Evolutionary conservation across 2,888 invertebrate genomes (phyloP).

Genomic region (Uropetala carovei): DNA sequence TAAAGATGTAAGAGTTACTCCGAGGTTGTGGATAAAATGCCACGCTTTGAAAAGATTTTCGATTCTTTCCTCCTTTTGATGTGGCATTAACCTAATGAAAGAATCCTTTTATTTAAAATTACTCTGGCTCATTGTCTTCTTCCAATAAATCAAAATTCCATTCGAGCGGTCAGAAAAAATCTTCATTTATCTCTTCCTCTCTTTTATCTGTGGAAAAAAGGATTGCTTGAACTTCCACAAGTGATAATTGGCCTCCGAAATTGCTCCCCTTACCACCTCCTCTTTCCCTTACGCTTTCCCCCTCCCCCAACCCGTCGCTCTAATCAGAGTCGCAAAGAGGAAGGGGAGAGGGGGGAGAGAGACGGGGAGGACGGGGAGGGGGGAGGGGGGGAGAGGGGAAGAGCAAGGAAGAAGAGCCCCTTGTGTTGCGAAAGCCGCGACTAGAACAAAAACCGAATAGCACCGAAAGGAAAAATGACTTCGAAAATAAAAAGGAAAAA

Average conservation of each 20-base stretch:
- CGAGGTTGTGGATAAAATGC: neutral
- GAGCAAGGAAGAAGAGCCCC: neutral
- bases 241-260: constrained; percentile 39
- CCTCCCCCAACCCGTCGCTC: neutral
- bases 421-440: neutral
- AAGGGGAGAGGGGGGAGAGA: neutral
- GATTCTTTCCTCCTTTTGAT: constrained; percentile 16
- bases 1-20: neutral
- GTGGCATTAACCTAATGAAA: constrained; percentile 46
- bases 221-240: constrained; percentile 33
- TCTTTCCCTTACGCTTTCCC: neutral
- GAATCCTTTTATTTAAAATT: constrained; percentile 53
- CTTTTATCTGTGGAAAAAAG: neutral
- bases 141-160: constrained; percentile 55
- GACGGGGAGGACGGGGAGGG: neutral
- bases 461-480: neutral
- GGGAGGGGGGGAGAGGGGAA: neutral
- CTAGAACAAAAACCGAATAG: neutral
- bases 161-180: constrained; percentile 11
- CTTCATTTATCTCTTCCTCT: neutral
- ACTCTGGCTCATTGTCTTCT: constrained; percentile 41
- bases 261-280: neutral
- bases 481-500: constrained; percentile 1
- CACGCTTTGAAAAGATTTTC: neutral
- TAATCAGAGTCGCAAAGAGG: neutral